Evolutionary conservation across 2,113 vertebrate species (phyloP), one percentile per base, ranked within the genome.

Genomic region (Lucifuga dentata): DNA sequence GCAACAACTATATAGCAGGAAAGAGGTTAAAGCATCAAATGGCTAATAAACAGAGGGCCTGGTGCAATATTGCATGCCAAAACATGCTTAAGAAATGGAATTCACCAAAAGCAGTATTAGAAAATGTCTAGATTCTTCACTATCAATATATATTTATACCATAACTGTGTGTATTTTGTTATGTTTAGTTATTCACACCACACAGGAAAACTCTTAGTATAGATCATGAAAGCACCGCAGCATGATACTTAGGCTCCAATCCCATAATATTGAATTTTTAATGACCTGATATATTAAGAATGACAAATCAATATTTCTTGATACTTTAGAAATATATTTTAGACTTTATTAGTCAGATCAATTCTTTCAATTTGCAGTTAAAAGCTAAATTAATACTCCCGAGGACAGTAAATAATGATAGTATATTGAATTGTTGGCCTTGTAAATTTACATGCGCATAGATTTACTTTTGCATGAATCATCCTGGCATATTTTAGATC

Each of bases 271-370:
- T 66, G 19, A 64, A 65, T 33, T 62, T 33, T 16, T 64, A 74
- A 72, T 50, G 51, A 17, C 57, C 23, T 45, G 16, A 50, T 20
- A 15, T 10, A 7, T 29, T 3, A 29, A 29, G 26, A 29, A 56
- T 39, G 48, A 23, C 49, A 53, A 75, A 80, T 86, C 80, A 59
- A 78, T 88, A 65, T 12, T n/a, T 8, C n/a, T 33, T 7, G 26
- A 7, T 7, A 29, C 3, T 7, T 29, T 3, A 29, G 26, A 7
- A 29, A 33, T 61, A 0, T 39, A 61, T 8, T 36, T 0, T 24
- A 9, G 48, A 66, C 52, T 60, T 56, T 19, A 71, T 77, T 60
- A 68, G 36, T 24, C 45, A 5, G 16, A 11, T 33, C 11, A 29
- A 7, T 13, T 46, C 11, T 65, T 79, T 64, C 32, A 68, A 10